These are phyloP conservation scores for Macaria notata DNA, from an alignment of 2,888 invertebrate genomes.

Conservation along the genomic window DNA sequence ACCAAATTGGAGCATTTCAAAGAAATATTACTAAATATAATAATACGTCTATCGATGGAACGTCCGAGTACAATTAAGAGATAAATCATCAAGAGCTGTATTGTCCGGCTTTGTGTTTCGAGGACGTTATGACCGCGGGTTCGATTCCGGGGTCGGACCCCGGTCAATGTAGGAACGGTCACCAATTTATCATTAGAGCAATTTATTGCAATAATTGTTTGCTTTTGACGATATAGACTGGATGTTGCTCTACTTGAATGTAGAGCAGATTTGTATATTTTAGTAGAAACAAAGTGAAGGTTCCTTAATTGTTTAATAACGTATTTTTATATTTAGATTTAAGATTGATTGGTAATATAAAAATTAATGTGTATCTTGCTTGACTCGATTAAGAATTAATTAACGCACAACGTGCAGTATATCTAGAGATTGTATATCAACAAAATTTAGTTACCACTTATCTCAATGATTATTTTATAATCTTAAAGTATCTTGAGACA, in stretches of 20 bases:
- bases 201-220: conserved; percentile 81
- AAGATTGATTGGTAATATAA: too few relatives aligned
- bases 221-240: conserved; percentile 51
- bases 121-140: conserved; percentile 78
- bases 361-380: too few relatives aligned
- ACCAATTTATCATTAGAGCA: conserved; percentile 82
- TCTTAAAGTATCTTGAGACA: too few relatives aligned
- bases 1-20: conserved; percentile 40
- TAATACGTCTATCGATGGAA: conserved; percentile 52
- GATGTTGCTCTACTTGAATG: conserved; percentile 57
- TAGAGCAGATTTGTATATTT: too few relatives aligned
- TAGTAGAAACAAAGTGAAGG: too few relatives aligned
- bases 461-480: too few relatives aligned
- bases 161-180: conserved; percentile 75
- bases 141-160: conserved; percentile 64
- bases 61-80: conserved; percentile 71
- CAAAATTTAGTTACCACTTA: too few relatives aligned
- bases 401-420: too few relatives aligned
- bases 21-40: conserved; percentile 62
- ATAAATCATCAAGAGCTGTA: conserved; percentile 72
- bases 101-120: conserved; percentile 63
- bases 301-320: too few relatives aligned
- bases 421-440: too few relatives aligned
- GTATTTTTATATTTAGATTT: too few relatives aligned
- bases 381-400: too few relatives aligned